These are phyloP conservation scores for Cremastinae sp. DNA, from an alignment of 2,888 invertebrate species.

Conservation along the genomic window DNA sequence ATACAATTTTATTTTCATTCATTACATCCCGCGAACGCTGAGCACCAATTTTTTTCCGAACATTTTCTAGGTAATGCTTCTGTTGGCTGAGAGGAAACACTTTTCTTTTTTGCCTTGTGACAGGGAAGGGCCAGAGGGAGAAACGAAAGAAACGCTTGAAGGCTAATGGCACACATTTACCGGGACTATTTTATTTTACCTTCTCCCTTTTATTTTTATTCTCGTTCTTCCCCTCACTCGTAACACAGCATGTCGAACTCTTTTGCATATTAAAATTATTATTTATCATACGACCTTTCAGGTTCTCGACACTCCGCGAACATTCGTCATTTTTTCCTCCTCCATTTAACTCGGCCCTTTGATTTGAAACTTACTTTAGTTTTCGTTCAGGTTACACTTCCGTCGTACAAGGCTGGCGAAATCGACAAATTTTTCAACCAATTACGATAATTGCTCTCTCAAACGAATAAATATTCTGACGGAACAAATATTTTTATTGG, in stretches of 20 bases:
- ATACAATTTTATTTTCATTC: constrained; percentile 32
- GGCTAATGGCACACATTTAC: constrained; percentile 57
- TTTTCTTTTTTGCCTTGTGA: constrained; percentile 37
- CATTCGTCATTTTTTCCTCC: constrained; percentile 18
- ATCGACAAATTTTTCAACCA: not conserved
- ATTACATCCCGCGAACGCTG: constrained; percentile 39
- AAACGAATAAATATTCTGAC: no score
- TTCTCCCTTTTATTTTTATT: not conserved
- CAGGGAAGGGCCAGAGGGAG: constrained; percentile 14
- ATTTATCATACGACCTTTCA: constrained; percentile 52
- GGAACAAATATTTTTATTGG: no score
- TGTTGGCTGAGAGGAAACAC: constrained; percentile 67
- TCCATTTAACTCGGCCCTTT: constrained; percentile 60
- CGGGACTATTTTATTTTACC: constrained; percentile 34
- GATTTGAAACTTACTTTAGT: not conserved
- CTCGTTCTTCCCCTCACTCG: not conserved
- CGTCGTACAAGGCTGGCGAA: not conserved
- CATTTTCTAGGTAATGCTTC: constrained; percentile 70
- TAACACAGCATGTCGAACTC: constrained; percentile 45
- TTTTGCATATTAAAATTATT: constrained; percentile 53
- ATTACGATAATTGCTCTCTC: no score
- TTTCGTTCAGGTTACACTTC: no score
- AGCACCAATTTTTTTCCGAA: constrained; percentile 55
- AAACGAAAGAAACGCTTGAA: constrained; percentile 34
- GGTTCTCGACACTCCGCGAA: constrained; percentile 55